A percentile compares a stretch with the other conserved stretches of the same genome.
phyloP scores from a whole-genome alignment of 2,797 vertebrate genomes.

The Anisognathus igniventris region DNA sequence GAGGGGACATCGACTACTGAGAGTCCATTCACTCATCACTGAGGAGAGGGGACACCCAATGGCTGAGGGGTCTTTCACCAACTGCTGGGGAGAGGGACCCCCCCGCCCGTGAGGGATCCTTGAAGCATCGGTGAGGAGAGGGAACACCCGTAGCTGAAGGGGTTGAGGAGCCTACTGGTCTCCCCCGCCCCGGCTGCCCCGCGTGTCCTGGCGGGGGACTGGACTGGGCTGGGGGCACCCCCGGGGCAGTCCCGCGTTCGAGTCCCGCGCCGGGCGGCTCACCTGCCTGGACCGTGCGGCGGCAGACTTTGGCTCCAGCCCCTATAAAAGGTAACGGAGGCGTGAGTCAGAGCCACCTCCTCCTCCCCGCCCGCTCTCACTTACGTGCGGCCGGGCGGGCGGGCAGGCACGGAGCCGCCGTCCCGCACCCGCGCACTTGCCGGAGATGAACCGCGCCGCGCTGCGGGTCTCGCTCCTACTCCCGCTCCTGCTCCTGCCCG shows the following conservation, averaged over 20 bases:
- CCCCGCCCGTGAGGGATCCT: accelerated
- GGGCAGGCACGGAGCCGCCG: background rate
- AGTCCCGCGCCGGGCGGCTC: background rate
- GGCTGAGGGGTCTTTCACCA: background rate
- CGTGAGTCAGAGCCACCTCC: conserved; percentile 48
- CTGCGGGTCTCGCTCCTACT: background rate
- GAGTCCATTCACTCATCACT: background rate
- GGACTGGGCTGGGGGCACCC: background rate
- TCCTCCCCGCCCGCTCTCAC: conserved; percentile 45
- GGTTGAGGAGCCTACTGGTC: background rate
- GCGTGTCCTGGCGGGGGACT: accelerated
- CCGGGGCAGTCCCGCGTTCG: accelerated
- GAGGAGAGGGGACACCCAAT: background rate
- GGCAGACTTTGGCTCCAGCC: conserved; percentile 43
- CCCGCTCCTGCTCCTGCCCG: background rate
- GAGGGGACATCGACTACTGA: background rate
- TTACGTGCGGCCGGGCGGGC: conserved; percentile 22
- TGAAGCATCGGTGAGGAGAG: background rate
- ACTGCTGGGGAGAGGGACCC: background rate
- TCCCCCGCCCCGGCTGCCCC: background rate
- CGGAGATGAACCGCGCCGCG: conserved; percentile 23
- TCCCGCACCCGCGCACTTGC: conserved; percentile 36
- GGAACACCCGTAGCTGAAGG: accelerated
- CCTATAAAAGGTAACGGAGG: conserved; percentile 61
- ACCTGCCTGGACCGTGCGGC: background rate